Evolutionary conservation across 2,888 invertebrate species (phyloP), one percentile per base, ranked within the genome.

Genomic region (Litoditis marina): DNA sequence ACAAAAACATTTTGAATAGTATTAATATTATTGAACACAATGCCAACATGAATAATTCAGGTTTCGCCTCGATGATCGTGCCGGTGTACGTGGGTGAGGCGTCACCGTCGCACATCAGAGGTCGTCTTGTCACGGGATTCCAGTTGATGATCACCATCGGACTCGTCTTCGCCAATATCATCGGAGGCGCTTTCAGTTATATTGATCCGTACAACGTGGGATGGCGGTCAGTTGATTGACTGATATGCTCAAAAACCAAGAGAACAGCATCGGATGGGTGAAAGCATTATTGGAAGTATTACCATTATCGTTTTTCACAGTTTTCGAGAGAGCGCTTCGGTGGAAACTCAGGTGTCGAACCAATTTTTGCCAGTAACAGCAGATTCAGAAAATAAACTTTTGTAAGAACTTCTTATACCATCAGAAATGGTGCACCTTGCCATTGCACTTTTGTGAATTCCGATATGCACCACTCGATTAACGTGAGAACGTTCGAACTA

Each of bases 81-180:
- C 87, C 87, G 2, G 84, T 87, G 69, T 87, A 87, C 78, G 86
- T 87, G 44, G 86, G 86, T 22, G 87, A 87, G 78, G 83, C 85
- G 62, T 84, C 87, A 0, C 86, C 86, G 8, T 68, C 84, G 6
- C 81, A 84, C 52, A 77, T 85, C 19, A 80, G 87, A 39, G 87
- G 87, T 32, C 66, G 64, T n/a, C 58, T 75, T 8, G 66, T 75
- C 16, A 71, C 75, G 25, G 71, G 71, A 2, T 75, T 75, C 63
- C 75, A 75, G 56, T 69, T 86, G 44, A 86, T 86, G 78, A 85
- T 87, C 68, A 87, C 87, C 3, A 84, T 85, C n/a, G 87, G 87
- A 22, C 85, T 87, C 79, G 84, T 86, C 65, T 66, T 85, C 7
- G 85, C 86, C 13, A 84, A 85, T 68, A 74, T 87, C 22, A 64